Conservation (phyloP, 2,888 invertebrate genomes). For the Phengaris alcon region DNA sequence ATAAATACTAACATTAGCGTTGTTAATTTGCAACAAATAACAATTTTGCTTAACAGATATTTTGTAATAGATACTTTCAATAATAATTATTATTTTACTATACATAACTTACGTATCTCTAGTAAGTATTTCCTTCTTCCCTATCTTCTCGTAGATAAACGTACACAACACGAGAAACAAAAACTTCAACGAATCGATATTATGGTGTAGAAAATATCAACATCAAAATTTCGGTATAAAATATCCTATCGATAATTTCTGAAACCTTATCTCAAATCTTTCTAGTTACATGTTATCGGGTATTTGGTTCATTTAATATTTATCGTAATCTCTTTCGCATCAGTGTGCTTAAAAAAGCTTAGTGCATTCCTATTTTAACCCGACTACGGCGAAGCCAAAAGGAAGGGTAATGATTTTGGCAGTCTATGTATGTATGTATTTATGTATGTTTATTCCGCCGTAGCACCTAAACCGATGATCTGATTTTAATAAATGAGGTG, state of each 20-base stretch:
- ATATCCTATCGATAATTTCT: not conserved
- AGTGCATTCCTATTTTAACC: not conserved
- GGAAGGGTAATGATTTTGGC: too few relatives aligned
- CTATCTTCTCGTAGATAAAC: too few relatives aligned
- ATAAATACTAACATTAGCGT: not conserved
- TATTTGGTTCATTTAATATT: not conserved
- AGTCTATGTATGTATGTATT: too few relatives aligned
- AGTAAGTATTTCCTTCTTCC: too few relatives aligned
- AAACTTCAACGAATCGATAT: not conserved
- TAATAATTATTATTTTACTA: too few relatives aligned
- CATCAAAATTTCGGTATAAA: not conserved
- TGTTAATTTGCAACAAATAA: not conserved
- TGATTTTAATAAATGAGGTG: too few relatives aligned
- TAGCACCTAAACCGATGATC: too few relatives aligned
- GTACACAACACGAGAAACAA: not conserved
- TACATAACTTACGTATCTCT: too few relatives aligned
- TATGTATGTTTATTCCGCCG: too few relatives aligned
- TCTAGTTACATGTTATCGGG: not conserved
- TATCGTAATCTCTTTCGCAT: not conserved
- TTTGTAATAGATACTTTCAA: not conserved
- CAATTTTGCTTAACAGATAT: not conserved
- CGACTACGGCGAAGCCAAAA: too few relatives aligned
- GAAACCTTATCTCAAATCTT: not conserved
- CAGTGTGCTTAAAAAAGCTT: not conserved
- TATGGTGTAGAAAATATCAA: not conserved